A percentile compares a stretch with the other conserved stretches of the same genome.
Evolutionary conservation across 2,888 invertebrate species (phyloP).

Genomic region (Eupithecia dodoneata): DNA sequence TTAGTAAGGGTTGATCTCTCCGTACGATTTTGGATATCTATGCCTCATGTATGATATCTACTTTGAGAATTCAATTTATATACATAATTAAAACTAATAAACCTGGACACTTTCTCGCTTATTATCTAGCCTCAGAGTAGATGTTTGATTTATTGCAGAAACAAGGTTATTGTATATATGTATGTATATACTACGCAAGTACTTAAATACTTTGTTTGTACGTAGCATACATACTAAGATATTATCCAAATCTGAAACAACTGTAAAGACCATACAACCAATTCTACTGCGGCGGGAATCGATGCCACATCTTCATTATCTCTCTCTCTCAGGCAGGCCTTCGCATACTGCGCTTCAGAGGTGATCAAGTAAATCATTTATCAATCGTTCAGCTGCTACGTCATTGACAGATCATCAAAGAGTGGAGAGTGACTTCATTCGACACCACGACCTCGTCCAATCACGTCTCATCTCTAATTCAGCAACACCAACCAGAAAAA

Average conservation of each 20-base stretch:
- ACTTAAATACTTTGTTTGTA: too few species aligned
- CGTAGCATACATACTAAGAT: too few species aligned
- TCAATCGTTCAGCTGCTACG: not conserved
- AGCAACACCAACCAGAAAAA: conserved; percentile 40
- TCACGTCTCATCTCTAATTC: conserved; percentile 64
- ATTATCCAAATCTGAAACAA: too few species aligned
- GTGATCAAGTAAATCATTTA: not conserved
- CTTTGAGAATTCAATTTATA: not conserved
- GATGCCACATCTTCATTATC: not conserved
- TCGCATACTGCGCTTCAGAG: not conserved
- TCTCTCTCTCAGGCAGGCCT: not conserved
- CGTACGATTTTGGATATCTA: not conserved
- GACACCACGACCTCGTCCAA: conserved; percentile 46
- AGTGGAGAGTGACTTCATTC: not conserved
- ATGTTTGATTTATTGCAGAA: too few species aligned
- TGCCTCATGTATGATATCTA: not conserved
- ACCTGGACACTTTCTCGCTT: not conserved
- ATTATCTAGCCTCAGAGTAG: not conserved
- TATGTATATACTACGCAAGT: too few species aligned
- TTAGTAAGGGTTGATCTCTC: not conserved
- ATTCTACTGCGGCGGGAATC: not conserved
- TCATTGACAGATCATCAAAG: not conserved
- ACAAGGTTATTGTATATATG: too few species aligned
- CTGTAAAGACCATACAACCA: too few species aligned
- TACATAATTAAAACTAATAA: not conserved